A percentile compares a stretch with the other conserved stretches of the same genome.
Evolutionary conservation across 2,113 vertebrate species (phyloP).

Genomic region (Proterorhinus semilunaris): DNA sequence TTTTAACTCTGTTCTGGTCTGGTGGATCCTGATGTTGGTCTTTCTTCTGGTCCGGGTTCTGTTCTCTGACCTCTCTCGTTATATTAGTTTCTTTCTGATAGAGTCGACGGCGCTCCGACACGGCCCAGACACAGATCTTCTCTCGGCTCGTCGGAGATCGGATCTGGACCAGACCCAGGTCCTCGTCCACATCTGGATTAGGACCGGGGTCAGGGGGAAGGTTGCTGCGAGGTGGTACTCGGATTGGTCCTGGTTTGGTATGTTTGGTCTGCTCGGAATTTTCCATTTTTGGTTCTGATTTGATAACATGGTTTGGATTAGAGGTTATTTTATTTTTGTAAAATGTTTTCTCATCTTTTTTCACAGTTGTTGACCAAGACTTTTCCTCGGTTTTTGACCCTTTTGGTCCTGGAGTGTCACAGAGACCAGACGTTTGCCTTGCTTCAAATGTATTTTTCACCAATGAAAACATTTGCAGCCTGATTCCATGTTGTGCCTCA

Average conservation of each 20-base stretch:
- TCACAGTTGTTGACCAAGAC: too few species aligned
- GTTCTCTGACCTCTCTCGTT: constrained; percentile 46
- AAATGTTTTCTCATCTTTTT: too few species aligned
- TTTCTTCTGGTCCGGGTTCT: background rate
- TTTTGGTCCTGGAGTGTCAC: too few species aligned
- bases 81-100: constrained; percentile 71
- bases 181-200: constrained; percentile 11
- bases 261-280: background rate
- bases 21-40: background rate
- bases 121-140: constrained; percentile 82
- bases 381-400: too few species aligned
- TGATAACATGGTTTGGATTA: background rate
- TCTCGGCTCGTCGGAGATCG: constrained; percentile 78
- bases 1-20: background rate
- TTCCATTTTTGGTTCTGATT: background rate
- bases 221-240: background rate
- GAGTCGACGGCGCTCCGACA: constrained; percentile 78
- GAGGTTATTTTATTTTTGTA: background rate
- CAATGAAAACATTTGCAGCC: background rate
- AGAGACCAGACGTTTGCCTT: background rate
- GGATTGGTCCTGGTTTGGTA: background rate
- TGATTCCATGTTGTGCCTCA: background rate
- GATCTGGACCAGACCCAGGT: constrained; percentile 70
- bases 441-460: background rate
- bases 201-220: background rate